A percentile compares a stretch with the other conserved stretches of the same genome.
These are phyloP conservation scores for Pterocles orientalis DNA, from an alignment of 2,113 vertebrate genomes.

Conservation along the genomic window DNA sequence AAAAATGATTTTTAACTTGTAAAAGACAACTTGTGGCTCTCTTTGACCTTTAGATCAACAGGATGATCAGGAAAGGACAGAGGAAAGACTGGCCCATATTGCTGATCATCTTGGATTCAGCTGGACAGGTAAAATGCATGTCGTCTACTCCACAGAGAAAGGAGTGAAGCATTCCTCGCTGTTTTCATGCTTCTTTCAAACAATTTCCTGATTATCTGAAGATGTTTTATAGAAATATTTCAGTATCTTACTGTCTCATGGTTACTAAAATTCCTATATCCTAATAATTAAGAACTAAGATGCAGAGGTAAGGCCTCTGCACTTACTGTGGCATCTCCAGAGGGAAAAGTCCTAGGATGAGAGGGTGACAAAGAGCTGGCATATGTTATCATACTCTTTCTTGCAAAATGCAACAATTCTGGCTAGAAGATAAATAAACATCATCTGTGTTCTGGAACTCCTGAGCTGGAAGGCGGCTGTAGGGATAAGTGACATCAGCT, in stretches of 20 bases:
- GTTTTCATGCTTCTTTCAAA: neutral
- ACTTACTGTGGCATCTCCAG: neutral
- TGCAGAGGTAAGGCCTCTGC: neutral
- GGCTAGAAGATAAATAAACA: neutral
- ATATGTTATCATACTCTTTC: neutral
- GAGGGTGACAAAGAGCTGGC: neutral
- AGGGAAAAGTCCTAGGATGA: neutral
- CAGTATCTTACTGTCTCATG: neutral
- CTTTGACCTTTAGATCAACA: conserved; percentile 88
- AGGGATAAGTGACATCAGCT: neutral
- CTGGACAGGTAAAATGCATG: conserved; percentile 86
- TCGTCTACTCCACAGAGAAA: neutral
- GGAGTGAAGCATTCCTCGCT: neutral
- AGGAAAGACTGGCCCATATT: conserved; percentile 90
- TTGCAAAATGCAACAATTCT: neutral
- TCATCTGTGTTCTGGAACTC: neutral
- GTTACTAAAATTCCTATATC: neutral
- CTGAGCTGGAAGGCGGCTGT: neutral
- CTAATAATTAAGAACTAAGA: neutral
- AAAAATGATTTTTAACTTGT: neutral
- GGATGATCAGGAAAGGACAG: conserved; percentile 86
- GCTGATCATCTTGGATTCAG: conserved; percentile 98
- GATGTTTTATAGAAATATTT: neutral
- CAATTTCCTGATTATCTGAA: neutral
- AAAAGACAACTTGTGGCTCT: conserved; percentile 68